Conservation (phyloP, 2,888 invertebrate species). For the Drosophila borealis region DNA sequence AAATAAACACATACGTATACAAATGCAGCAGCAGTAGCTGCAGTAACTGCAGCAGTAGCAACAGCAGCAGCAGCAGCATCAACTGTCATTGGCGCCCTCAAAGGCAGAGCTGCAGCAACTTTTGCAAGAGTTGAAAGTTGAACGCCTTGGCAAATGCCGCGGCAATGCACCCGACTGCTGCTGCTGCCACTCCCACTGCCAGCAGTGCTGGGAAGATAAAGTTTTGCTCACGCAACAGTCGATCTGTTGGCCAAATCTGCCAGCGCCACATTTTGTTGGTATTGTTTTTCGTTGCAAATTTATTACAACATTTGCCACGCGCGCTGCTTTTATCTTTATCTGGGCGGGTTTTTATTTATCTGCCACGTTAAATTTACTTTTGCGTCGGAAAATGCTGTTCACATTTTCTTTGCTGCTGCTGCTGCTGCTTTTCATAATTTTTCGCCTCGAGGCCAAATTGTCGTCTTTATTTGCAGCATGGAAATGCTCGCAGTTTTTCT, state of each 20-base stretch:
- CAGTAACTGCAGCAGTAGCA: conserved; percentile 40
- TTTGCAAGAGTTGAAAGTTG: conserved; percentile 82
- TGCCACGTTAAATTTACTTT: conserved; percentile 81
- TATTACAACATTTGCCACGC: conserved; percentile 75
- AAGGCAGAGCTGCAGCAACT: conserved; percentile 15
- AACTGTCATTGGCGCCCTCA: conserved; percentile 56
- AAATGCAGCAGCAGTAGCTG: conserved; percentile 22
- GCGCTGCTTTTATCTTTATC: conserved; percentile 53
- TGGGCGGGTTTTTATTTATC: conserved; percentile 82
- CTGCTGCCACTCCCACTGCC: conserved; percentile 4
- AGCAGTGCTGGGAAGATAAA: conserved; percentile 16
- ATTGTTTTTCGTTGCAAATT: conserved; percentile 78
- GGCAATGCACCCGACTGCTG: conserved; percentile 70
- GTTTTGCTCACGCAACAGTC: conserved; percentile 72
- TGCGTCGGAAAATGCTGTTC: conserved; percentile 23
- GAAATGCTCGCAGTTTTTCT: conserved; percentile 62
- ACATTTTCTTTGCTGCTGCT: conserved; percentile 23
- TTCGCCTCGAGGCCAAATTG: conserved; percentile 78
- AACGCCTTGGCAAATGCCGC: conserved; percentile 81
- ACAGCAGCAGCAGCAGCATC: conserved; percentile 23
- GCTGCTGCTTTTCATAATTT: conserved; percentile 70
- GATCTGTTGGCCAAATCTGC: conserved; percentile 41
- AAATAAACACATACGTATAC: conserved; percentile 27
- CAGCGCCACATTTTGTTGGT: conserved; percentile 39
- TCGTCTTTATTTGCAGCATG: conserved; percentile 77